Evolutionary conservation across 2,888 invertebrate species (phyloP), one percentile per base, ranked within the genome.

Genomic region (Lysandra bellargus): DNA sequence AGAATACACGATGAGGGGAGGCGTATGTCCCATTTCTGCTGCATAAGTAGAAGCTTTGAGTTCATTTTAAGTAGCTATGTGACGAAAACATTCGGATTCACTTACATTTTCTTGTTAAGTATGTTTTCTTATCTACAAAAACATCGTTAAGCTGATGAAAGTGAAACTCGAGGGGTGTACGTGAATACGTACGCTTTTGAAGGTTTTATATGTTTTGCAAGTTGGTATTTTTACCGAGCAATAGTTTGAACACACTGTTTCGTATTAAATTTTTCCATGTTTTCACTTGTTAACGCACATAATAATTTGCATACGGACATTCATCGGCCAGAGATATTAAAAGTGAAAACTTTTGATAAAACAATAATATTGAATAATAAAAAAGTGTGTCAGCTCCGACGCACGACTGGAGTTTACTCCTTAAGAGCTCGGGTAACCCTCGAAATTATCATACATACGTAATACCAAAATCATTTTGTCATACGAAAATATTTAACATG

Each of bases 1-100:
- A 87, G 92, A 93, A 93, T 92, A 93, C 90, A 88, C 88, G 91
- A 93, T 92, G 91, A 93, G 92, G 91, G 89, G 90, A 86, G 90
- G 87, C 89, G 88, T 87, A 87, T 88, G 88, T 87, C 87, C 88
- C 88, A 88, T 90, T 88, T 88, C 87, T 89, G 86, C 87, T 88
- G 87, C 89, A 87, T 90, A 89, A 89, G 87, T 88, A 87, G 87
- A 88, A 86, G 86, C 89, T 90, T 90, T 89, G 91, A 90, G 86
- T 90, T 90, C 89, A 89, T 87, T 87, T 87, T 86, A 81, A 83
- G 83, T 82, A 81, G 82, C 81, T 84, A 80, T 84, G 84, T 84
- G 83, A 83, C 81, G 82, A 81, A 76, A 76, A 76, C 76, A 76
- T 76, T 76, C 53, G 76, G 76, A 76, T 76, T 76, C 76, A 57